A percentile compares a stretch with the other conserved stretches of the same genome.
These are phyloP conservation scores for Propithecus perrieri DNA, from an alignment of 2,797 vertebrate genomes.

Conservation along the genomic window DNA sequence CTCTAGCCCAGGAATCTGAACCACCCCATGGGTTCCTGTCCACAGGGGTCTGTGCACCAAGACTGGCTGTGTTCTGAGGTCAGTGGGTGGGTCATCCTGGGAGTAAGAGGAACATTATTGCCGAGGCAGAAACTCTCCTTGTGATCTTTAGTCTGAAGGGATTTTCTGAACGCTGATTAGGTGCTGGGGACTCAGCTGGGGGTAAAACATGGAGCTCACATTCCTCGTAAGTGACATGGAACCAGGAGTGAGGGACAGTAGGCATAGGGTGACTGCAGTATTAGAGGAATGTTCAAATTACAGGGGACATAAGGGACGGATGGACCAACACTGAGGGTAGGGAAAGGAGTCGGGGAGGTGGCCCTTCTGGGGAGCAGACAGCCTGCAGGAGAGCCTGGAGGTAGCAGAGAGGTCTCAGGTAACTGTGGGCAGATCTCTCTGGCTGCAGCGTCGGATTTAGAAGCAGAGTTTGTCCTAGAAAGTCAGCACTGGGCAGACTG, in stretches of 20 bases:
- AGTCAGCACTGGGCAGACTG: background rate
- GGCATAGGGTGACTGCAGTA: rapidly evolving
- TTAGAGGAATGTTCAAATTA: background rate
- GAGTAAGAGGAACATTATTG: background rate
- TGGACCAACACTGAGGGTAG: background rate
- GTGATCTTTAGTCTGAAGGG: background rate
- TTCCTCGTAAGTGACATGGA: background rate
- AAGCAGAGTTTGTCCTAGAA: background rate
- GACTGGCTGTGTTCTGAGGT: background rate
- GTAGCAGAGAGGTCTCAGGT: background rate
- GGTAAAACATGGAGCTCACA: rapidly evolving
- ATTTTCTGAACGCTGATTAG: conserved; percentile 1
- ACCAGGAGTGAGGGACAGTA: background rate
- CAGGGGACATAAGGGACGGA: background rate
- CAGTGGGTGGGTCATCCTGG: background rate
- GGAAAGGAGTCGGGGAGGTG: background rate
- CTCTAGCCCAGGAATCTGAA: background rate
- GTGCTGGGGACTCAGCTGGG: background rate
- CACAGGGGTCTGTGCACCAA: too few relatives aligned
- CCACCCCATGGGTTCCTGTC: background rate
- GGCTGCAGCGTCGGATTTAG: background rate
- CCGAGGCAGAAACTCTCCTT: background rate
- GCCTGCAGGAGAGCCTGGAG: background rate
- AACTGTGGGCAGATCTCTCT: background rate
- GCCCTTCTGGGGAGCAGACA: background rate